phyloP scores from a whole-genome alignment of 2,797 vertebrate species.

The Sebastolobus alascanus region DNA sequence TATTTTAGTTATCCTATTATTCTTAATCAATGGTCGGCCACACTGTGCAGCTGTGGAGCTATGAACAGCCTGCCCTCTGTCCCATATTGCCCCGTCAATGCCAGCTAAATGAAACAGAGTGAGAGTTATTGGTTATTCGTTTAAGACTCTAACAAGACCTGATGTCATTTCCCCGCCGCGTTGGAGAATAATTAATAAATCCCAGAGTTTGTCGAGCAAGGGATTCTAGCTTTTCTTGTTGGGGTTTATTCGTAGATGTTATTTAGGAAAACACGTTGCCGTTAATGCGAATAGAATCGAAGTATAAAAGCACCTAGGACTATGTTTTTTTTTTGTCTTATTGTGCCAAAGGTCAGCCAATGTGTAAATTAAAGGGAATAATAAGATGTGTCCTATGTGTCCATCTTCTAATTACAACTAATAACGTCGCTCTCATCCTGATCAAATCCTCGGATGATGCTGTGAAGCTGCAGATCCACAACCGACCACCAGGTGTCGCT shows the following conservation, averaged over 20 bases:
- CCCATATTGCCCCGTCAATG: slow-evolving; percentile 25
- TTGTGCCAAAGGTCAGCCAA: background rate
- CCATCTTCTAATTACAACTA: background rate
- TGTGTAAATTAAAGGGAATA: background rate
- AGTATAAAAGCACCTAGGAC: background rate
- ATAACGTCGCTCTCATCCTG: background rate
- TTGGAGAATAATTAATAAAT: slow-evolving; percentile 54
- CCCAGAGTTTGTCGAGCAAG: background rate
- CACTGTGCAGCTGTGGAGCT: slow-evolving; percentile 8
- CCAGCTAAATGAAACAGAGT: slow-evolving; percentile 41
- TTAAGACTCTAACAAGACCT: slow-evolving; percentile 54
- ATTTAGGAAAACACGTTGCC: background rate
- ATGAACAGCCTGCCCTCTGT: slow-evolving; percentile 4
- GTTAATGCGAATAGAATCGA: background rate
- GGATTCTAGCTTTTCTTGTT: background rate
- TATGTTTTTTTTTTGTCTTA: background rate
- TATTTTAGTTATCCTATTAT: slow-evolving; percentile 64
- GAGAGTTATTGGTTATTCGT: slow-evolving; percentile 62
- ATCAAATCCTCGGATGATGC: background rate
- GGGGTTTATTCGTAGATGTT: background rate
- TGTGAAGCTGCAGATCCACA: slow-evolving; percentile 14
- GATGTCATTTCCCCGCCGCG: slow-evolving; percentile 33
- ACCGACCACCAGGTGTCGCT: slow-evolving; percentile 75
- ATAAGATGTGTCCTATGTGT: background rate
- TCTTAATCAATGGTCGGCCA: slow-evolving; percentile 68